phyloP scores from a whole-genome alignment of 2,888 invertebrate genomes.

The Notocelia uddmanniana region DNA sequence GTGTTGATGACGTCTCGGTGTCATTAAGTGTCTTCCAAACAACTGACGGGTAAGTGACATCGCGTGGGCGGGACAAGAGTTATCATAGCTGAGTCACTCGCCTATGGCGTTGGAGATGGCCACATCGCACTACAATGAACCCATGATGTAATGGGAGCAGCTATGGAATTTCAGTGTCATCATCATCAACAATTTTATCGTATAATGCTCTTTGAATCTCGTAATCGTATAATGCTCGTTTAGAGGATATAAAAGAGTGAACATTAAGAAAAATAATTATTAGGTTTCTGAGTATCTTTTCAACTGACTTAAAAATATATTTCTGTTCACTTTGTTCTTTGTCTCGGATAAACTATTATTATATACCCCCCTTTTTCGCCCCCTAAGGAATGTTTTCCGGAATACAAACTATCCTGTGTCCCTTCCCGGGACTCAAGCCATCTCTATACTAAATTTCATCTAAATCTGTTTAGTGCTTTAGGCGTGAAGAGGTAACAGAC shows the following conservation, averaged over 20 bases:
- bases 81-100: slow-evolving; percentile 37
- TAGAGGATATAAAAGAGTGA: background rate
- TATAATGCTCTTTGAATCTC: slow-evolving; percentile 33
- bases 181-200: slow-evolving; percentile 32
- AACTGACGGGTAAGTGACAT: slow-evolving; percentile 38
- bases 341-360: too few species aligned
- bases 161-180: slow-evolving; percentile 29
- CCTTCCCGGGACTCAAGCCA: too few species aligned
- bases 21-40: slow-evolving; percentile 33
- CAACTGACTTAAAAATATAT: too few species aligned
- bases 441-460: too few species aligned
- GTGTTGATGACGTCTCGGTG: slow-evolving; percentile 30
- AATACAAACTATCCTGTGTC: too few species aligned
- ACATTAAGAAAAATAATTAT: too few species aligned
- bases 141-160: slow-evolving; percentile 31
- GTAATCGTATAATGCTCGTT: slow-evolving; percentile 8
- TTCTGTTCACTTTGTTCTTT: too few species aligned
- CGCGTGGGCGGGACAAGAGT: slow-evolving; percentile 35
- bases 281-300: too few species aligned
- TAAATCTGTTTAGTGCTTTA: too few species aligned
- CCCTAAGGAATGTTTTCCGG: too few species aligned
- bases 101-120: slow-evolving; percentile 22
- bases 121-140: slow-evolving; percentile 33
- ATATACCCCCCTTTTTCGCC: too few species aligned
- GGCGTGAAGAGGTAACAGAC: too few species aligned